Evolutionary conservation across 2,888 invertebrate species (phyloP), one percentile per base, ranked within the genome.

Genomic region (Conistra vaccinii): DNA sequence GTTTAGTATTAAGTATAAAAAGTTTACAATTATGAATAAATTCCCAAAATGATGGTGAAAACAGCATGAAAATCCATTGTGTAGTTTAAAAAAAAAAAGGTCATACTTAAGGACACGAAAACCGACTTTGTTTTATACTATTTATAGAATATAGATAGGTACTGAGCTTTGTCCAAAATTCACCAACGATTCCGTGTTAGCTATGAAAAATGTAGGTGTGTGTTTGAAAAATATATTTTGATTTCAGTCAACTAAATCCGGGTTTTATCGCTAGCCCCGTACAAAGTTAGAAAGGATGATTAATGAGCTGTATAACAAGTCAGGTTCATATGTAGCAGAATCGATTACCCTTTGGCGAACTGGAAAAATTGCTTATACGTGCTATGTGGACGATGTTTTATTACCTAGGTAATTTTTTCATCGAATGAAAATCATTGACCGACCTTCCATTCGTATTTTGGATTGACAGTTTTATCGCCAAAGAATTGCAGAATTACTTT

Each of bases 291-390:
- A 67, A 74, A 55, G 78, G 73, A 78, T 87, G 88, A 87, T 87
- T 88, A 88, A 87, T 84, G 87, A 87, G 80, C 78, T 78, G 87
- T 81, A 78, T 81, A 88, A 85, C 84, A 84, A 87, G 87, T 86
- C 87, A 88, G 85, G 87, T 85, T 88, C 87, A 87, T 86, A 77
- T 88, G 88, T 87, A 86, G 81, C 87, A 84, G 77, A 84, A 88
- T 88, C 87, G 84, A 87, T 87, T 87, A 86, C 85, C 79, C 84
- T 87, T 83, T 81, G 78, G 80, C 78, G 78, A 82, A 80, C 78
- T 81, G 87, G 87, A 87, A 88, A 87, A 84, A 88, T 87, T 82
- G 87, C 81, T 87, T 82, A 74, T 85, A 87, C 86, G 81, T 81
- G 78, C 32, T 32, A 12, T 63, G 69, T 77, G 72, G 69, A 72